These are phyloP conservation scores for Coecobrya sp. DNA, from an alignment of 2,888 invertebrate genomes.

Conservation along the genomic window DNA sequence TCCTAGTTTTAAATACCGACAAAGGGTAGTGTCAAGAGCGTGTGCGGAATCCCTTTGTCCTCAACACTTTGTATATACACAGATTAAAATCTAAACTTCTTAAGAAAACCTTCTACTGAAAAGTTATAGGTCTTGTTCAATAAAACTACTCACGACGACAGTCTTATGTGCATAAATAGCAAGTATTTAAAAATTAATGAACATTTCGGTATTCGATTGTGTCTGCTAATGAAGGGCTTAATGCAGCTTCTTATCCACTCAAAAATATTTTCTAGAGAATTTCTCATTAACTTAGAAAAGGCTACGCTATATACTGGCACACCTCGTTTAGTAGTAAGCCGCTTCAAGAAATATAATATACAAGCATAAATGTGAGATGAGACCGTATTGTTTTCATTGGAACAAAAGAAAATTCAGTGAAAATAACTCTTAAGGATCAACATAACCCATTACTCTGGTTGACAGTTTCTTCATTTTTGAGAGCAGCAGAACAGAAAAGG, in stretches of 20 bases:
- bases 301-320: not conserved
- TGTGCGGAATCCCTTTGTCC: slow-evolving; percentile 69
- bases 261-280: slow-evolving; percentile 38
- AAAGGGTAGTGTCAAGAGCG: slow-evolving; percentile 65
- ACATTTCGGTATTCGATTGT: slow-evolving; percentile 34
- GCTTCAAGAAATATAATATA: no score
- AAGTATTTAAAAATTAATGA: slow-evolving; percentile 45
- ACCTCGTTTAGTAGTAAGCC: no score
- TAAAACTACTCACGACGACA: not conserved
- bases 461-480: slow-evolving; percentile 45
- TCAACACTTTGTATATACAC: not conserved
- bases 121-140: not conserved
- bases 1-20: slow-evolving; percentile 35
- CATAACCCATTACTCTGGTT: slow-evolving; percentile 45
- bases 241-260: not conserved
- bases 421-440: slow-evolving; percentile 11
- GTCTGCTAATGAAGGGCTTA: slow-evolving; percentile 54
- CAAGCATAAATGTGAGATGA: not conserved
- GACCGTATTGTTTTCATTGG: slow-evolving; percentile 63
- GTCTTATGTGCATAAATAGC: not conserved
- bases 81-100: slow-evolving; percentile 42
- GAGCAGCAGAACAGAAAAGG: not conserved
- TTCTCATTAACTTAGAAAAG: slow-evolving; percentile 53
- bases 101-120: slow-evolving; percentile 55
- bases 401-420: slow-evolving; percentile 42